A percentile compares a stretch with the other conserved stretches of the same genome.
phyloP scores from a whole-genome alignment of 2,797 vertebrate genomes.

The Passerculus sandwichensis region DNA sequence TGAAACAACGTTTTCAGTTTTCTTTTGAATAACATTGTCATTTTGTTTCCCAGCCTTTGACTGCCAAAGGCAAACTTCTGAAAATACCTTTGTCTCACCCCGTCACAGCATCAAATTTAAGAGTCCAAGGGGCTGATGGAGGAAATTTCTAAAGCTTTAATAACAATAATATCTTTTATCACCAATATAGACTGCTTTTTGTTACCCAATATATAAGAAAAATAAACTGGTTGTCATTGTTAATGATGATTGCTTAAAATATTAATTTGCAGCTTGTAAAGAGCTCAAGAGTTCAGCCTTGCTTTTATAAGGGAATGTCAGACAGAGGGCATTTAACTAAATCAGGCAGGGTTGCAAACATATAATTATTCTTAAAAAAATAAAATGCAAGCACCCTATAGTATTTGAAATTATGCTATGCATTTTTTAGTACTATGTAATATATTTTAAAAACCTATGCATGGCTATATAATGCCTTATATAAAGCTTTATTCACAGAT shows the following conservation, averaged over 20 bases:
- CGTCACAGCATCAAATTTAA: not conserved
- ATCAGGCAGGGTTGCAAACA: not conserved
- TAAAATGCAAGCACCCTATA: not conserved
- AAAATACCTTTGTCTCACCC: not conserved
- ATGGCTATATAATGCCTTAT: not conserved
- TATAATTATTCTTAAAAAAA: not conserved
- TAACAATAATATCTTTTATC: slow-evolving; percentile 40
- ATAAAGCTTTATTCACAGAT: not conserved
- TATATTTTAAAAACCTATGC: not conserved
- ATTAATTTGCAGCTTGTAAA: slow-evolving; percentile 14
- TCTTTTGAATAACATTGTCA: not conserved
- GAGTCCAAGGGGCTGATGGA: not conserved
- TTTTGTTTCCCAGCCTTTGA: not conserved
- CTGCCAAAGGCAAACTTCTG: not conserved
- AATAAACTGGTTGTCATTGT: slow-evolving; percentile 28
- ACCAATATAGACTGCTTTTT: not conserved
- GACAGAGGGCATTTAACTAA: not conserved
- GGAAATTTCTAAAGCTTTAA: slow-evolving; percentile 40
- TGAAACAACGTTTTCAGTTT: not conserved
- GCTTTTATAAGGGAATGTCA: not conserved
- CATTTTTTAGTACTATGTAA: not conserved
- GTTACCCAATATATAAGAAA: not conserved
- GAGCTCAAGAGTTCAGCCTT: not conserved
- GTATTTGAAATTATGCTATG: not conserved
- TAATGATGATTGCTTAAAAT: not conserved